Percentiles rank a stretch among this genome's conserved stretches.
Conservation (phyloP, 2,888 invertebrate species). For the Pseudoips prasinana region DNA sequence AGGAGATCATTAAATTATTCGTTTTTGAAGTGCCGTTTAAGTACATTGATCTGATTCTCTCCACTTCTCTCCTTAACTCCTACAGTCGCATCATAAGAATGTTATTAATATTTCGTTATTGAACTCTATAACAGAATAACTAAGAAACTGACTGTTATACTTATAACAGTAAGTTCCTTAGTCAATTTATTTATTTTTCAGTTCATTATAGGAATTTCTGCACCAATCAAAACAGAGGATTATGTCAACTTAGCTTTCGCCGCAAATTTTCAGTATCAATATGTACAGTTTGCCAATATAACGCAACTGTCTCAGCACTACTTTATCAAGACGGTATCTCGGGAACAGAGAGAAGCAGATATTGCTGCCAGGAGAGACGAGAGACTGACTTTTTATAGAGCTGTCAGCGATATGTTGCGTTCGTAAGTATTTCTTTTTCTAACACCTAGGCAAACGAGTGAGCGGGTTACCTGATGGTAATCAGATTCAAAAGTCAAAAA, state of each 20-base stretch:
- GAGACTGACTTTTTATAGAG: conserved; percentile 59
- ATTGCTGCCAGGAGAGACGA: conserved; percentile 52
- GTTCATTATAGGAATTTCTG: conserved; percentile 82
- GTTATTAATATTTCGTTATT: no score
- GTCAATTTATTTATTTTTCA: conserved; percentile 50
- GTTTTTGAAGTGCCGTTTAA: no score
- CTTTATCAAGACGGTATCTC: conserved; percentile 60
- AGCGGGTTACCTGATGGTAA: background rate
- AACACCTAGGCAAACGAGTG: background rate
- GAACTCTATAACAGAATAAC: no score
- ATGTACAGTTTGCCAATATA: conserved; percentile 76
- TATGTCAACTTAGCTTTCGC: conserved; percentile 78
- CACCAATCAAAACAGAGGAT: conserved; percentile 80
- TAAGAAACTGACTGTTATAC: no score
- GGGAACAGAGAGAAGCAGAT: conserved; percentile 62
- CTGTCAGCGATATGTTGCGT: conserved; percentile 55
- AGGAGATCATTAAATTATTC: no score
- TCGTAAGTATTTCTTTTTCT: conserved; percentile 43
- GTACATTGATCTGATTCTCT: no score
- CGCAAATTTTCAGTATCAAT: conserved; percentile 86
- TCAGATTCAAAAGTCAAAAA: no score
- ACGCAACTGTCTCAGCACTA: conserved; percentile 75
- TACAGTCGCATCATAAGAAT: no score
- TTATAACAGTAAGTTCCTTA: no score
- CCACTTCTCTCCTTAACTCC: no score